Evolutionary conservation across 2,888 invertebrate species (phyloP), one percentile per base, ranked within the genome.

Genomic region (Drosophila kokeensis): DNA sequence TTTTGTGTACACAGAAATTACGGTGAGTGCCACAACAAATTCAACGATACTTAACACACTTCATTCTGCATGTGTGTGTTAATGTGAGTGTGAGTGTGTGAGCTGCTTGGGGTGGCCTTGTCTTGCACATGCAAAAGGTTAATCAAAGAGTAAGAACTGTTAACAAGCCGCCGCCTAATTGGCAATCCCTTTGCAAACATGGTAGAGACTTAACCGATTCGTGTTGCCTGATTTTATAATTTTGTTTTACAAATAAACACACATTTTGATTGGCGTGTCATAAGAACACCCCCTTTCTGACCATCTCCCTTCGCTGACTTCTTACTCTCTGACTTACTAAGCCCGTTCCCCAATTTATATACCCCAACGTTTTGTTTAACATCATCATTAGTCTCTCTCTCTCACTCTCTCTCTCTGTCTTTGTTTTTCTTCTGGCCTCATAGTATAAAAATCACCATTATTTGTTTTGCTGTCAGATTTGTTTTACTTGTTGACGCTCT

Each of bases 391-490:
- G 89, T 79, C 82, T 82, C 72, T 61, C 38, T 8, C 38, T 57
- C 60, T 29, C 55, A 21, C 66, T 38, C 24, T 64, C 53, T 49
- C 45, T 65, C 62, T 49, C 10, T 24, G 30, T 21, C 5, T 32
- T 30, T 24, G 6, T n/a, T 40, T 30, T 18, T 42, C 11, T 58
- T 21, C 59, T 36, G 67, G 76, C 64, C 70, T 70, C 77, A 74
- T 80, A 21, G 67, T 40, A 83, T 83, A 77, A 82, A 82, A 85
- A 89, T 87, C 80, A 73, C 75, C 80, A 72, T 76, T 87, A 86
- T 86, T 89, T 86, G 85, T 89, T 89, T 84, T 78, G 83, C 85
- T 86, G 85, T 86, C 85, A 86, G 85, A 89, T 86, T 86, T 87
- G 82, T 82, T 77, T 77, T 69, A 89, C 87, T 89, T 89, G 85